phyloP scores from a whole-genome alignment of 2,888 invertebrate species.

The Macaria liturata region DNA sequence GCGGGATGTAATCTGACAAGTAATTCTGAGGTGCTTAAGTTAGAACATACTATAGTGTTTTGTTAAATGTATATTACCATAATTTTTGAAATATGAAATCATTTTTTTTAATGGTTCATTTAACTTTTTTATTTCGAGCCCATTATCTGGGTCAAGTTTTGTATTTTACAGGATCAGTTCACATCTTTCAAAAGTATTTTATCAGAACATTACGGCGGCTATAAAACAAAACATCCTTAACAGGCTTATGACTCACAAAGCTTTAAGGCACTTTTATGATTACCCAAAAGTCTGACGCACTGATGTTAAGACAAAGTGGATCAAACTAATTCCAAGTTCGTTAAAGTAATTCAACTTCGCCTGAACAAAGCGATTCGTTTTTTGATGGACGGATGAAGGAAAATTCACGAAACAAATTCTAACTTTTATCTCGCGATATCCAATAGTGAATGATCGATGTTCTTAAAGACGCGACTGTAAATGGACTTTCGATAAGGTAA shows the following conservation, averaged over 20 bases:
- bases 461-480: conserved; percentile 14
- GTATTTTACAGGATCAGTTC: no score
- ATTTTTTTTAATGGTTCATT: no score
- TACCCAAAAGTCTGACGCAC: conserved; percentile 20
- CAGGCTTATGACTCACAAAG: conserved; percentile 18
- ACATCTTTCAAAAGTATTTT: not conserved
- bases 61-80: no score
- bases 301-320: conserved; percentile 32
- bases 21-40: not conserved
- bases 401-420: conserved; percentile 35
- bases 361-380: conserved; percentile 34
- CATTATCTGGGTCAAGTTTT: no score
- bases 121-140: no score
- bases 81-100: no score
- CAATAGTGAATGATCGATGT: conserved; percentile 33
- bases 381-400: conserved; percentile 30
- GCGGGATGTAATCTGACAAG: conserved; percentile 36
- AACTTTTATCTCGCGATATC: conserved; percentile 34
- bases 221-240: conserved; percentile 6
- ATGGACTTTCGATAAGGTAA: conserved; percentile 16
- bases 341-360: conserved; percentile 40
- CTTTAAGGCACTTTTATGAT: conserved; percentile 19
- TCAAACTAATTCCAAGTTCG: conserved; percentile 39
- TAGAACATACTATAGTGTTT: no score
- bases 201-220: not conserved